phyloP scores from a whole-genome alignment of 2,888 invertebrate species.

The Pantelozetes paolii region DNA sequence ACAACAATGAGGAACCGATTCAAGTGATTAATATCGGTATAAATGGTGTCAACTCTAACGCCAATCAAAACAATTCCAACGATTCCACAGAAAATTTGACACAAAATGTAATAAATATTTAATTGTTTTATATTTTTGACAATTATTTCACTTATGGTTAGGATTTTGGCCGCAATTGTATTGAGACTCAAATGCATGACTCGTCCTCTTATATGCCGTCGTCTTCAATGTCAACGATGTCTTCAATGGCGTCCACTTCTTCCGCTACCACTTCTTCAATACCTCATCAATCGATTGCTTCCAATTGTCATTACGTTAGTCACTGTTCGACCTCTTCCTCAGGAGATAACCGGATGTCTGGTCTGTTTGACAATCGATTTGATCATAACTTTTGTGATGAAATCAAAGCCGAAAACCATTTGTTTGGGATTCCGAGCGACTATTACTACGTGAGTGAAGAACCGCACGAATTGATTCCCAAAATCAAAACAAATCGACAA shows the following conservation, averaged over 20 bases:
- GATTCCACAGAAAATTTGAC: background rate
- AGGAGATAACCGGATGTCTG: constrained; percentile 2
- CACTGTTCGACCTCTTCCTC: constrained; percentile 3
- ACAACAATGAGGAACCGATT: background rate
- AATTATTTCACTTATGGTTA: background rate
- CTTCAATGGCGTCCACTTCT: constrained; percentile 16
- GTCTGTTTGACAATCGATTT: background rate
- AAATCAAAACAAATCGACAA: constrained; percentile 33
- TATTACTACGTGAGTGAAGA: constrained; percentile 32
- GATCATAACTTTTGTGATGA: background rate
- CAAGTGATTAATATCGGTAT: background rate
- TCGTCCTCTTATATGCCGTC: background rate
- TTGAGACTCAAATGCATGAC: background rate
- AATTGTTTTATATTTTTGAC: background rate
- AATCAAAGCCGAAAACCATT: background rate
- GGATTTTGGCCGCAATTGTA: background rate
- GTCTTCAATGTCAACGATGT: background rate
- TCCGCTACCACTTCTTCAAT: constrained; percentile 8
- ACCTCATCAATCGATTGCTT: background rate
- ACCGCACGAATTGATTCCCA: constrained; percentile 42
- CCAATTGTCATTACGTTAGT: background rate
- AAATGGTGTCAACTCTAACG: background rate
- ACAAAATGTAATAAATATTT: background rate
- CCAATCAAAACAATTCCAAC: constrained; percentile 1
- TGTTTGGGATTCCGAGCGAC: constrained; percentile 4